A percentile compares a stretch with the other conserved stretches of the same genome.
Conservation (phyloP, 2,797 vertebrate genomes). For the Rallus crepitans region DNA sequence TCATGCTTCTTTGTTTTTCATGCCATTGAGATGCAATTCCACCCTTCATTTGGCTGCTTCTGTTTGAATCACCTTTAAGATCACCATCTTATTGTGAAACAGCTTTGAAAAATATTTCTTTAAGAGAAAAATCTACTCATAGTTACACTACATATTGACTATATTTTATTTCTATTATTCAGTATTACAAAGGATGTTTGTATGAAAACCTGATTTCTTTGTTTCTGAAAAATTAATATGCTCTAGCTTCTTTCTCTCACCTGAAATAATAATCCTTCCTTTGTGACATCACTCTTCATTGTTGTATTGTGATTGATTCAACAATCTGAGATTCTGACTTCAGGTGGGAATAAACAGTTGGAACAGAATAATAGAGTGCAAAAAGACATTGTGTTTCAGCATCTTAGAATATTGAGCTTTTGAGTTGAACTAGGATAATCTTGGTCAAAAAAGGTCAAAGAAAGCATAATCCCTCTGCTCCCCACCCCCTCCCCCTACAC, state of each 20-base stretch:
- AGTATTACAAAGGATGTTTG: not conserved
- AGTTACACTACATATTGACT: not conserved
- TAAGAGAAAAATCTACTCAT: not conserved
- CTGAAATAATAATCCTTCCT: slow-evolving; percentile 19
- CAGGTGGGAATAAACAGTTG: slow-evolving; percentile 16
- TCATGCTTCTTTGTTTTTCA: not conserved
- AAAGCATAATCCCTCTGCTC: no score
- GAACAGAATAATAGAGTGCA: not conserved
- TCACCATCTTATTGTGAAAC: not conserved
- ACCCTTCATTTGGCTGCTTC: not conserved
- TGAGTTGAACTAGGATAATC: not conserved
- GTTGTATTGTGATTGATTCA: not conserved
- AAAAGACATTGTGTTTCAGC: not conserved
- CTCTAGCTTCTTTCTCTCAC: not conserved
- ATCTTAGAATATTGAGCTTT: not conserved
- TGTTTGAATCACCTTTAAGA: not conserved
- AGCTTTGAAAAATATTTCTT: not conserved
- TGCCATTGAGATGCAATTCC: not conserved
- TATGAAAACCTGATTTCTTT: not conserved
- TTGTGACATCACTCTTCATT: slow-evolving; percentile 25
- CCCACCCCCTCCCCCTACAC: no score
- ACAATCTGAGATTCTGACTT: slow-evolving; percentile 1
- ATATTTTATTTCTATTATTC: not conserved
- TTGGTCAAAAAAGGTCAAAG: no score
- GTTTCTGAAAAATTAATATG: slow-evolving; percentile 46